Evolutionary conservation across 2,888 invertebrate species (phyloP), one percentile per base, ranked within the genome.

Genomic region (Eristalinus aeneus): DNA sequence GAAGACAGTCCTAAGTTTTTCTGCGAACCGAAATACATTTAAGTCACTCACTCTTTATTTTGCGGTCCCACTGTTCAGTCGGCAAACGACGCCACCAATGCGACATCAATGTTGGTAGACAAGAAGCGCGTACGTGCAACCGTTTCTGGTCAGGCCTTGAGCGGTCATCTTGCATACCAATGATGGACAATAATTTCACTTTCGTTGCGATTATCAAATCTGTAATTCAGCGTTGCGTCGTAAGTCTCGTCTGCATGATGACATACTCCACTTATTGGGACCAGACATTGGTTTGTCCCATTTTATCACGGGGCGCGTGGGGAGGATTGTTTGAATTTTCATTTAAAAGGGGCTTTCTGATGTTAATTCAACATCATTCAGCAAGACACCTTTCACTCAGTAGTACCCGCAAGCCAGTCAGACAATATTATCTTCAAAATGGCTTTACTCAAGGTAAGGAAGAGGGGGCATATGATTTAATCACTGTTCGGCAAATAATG

Each of bases 141-240:
- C 16, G 68, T 63, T 72, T 72, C 69, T 68, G 79, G 75, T 75
- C 72, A 72, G 61, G 80, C 68, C 68, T 68, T 64, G 58, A 72
- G 46, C 46, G 34, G 27, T 34, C 64, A 68, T 23, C 72, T 53
- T 85, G 84, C 67, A 85, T 85, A 85, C 80, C 36, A 85, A 85
- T 80, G 67, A 12, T 32, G 67, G 23, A 32, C 68, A 80, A 73
- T 85, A 85, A 85, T 85, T 85, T 85, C 84, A 80, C 84, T 85
- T 85, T 85, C 72, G 54, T 75, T 46, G 72, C 31, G 61, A 53
- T 72, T 76, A 80, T 85, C 71, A 79, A 79, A 78, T 75, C 79
- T 76, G 76, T 72, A 68, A 27, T 64, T 67, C 65, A 64, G 56
- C 34, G 73, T 79, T 67, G 74, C 79, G 79, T 67, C 67, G 46